Conservation (phyloP, 1,140 invertebrate species). For the Drosophila jambulina region DNA sequence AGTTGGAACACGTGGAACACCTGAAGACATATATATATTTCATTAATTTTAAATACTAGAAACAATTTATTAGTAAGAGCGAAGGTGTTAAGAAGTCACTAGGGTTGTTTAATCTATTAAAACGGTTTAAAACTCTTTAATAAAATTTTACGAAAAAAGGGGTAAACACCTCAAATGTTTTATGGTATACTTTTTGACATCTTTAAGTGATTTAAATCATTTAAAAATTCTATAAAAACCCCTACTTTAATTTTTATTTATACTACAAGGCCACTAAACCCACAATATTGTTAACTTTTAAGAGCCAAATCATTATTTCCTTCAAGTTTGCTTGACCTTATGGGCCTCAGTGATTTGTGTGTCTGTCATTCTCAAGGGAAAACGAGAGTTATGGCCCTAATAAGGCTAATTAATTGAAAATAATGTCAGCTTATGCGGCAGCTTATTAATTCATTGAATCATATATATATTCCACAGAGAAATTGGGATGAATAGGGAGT, state of each 20-base stretch:
- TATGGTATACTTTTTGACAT: neutral
- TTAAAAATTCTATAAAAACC: neutral
- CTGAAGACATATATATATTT: neutral
- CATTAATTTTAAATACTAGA: neutral
- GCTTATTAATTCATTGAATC: constrained; percentile 35
- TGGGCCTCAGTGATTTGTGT: neutral
- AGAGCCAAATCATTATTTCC: neutral
- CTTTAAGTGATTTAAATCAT: too few relatives aligned
- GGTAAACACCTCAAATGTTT: neutral
- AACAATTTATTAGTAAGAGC: neutral
- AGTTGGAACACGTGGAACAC: too few relatives aligned
- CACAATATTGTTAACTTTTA: neutral
- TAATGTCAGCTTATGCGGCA: constrained; percentile 11
- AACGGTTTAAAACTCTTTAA: neutral
- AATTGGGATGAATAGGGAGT: neutral
- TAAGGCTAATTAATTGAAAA: constrained; percentile 41
- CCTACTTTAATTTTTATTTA: neutral
- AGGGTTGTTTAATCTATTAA: neutral
- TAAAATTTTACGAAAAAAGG: too few relatives aligned
- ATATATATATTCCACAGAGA: neutral
- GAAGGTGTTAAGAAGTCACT: neutral
- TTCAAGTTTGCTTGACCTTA: neutral
- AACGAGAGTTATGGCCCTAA: constrained; percentile 1
- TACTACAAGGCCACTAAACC: neutral
- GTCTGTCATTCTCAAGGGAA: constrained; percentile 8